Evolutionary conservation across 92 coral and sea anemone species (phyloP).

Genomic region (Metridium senile): DNA sequence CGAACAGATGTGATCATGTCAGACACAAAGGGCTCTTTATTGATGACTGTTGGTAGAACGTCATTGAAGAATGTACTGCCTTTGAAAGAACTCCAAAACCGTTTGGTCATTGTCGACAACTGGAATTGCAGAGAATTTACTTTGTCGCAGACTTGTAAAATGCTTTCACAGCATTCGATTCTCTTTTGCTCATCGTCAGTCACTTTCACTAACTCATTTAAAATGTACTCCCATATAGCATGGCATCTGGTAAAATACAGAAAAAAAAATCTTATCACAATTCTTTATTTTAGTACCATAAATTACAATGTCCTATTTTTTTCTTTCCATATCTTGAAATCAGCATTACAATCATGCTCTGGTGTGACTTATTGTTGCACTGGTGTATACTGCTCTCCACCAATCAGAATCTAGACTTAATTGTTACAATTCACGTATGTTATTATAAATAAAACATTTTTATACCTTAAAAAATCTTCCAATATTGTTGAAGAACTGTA

Average conservation of each 20-base stretch:
- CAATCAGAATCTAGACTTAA: too few relatives aligned
- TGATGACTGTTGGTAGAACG: neutral
- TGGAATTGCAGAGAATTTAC: neutral
- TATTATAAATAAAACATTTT: too few relatives aligned
- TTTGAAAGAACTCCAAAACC: constrained; percentile 19
- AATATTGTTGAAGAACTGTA: neutral
- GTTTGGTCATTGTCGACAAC: constrained; percentile 5
- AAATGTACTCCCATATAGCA: constrained; percentile 21
- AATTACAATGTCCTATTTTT: too few relatives aligned
- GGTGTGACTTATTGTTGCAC: too few relatives aligned
- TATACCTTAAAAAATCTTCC: constrained; percentile 28
- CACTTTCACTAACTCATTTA: neutral
- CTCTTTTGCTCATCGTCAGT: neutral
- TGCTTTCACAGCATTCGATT: constrained; percentile 4
- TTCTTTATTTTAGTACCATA: too few relatives aligned
- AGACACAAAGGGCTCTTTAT: neutral
- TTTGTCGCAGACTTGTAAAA: constrained; percentile 14
- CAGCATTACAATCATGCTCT: too few relatives aligned
- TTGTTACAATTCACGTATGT: too few relatives aligned
- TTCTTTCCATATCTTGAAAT: too few relatives aligned
- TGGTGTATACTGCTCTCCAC: too few relatives aligned
- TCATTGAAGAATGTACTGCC: constrained; percentile 17
- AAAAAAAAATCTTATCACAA: too few relatives aligned
- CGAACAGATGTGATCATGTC: too few relatives aligned
- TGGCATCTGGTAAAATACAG: constrained; percentile 11